Percentiles rank a stretch among this genome's conserved stretches.
Evolutionary conservation across 2,888 invertebrate species (phyloP).

Genomic region (Brachyptera putata): DNA sequence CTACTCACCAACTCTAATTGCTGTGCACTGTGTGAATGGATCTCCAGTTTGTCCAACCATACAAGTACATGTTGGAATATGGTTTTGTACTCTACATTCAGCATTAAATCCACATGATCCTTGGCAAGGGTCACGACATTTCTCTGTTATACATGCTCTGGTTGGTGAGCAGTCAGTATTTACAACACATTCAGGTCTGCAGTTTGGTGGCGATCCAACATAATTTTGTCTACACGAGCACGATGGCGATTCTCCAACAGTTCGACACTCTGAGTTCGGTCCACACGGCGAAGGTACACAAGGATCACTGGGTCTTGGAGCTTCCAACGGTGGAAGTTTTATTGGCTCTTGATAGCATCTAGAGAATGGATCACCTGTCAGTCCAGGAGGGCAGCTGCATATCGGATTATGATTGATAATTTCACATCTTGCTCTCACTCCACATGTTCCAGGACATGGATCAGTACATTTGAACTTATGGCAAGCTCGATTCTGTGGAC

Average conservation of each 20-base stretch:
- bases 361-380: constrained; percentile 39
- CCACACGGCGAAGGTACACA: constrained; percentile 64
- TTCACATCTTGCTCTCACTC: constrained; percentile 40
- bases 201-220: constrained; percentile 64
- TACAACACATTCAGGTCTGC: constrained; percentile 62
- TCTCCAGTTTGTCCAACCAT: constrained; percentile 63
- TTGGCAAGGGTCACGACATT: constrained; percentile 49
- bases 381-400: constrained; percentile 41
- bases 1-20: constrained; percentile 49
- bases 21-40: constrained; percentile 65
- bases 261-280: constrained; percentile 41
- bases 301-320: constrained; percentile 53
- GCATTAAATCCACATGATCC: constrained; percentile 50
- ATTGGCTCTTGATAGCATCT: constrained; percentile 43
- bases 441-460: constrained; percentile 41
- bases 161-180: constrained; percentile 48
- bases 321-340: constrained; percentile 37
- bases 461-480: constrained; percentile 41
- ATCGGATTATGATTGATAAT: constrained; percentile 41
- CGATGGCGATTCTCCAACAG: constrained; percentile 51
- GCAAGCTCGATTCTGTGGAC: constrained; percentile 40
- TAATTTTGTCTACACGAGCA: constrained; percentile 53
- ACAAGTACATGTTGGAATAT: constrained; percentile 52
- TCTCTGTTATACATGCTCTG: constrained; percentile 47
- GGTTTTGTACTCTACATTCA: constrained; percentile 46